A percentile compares a stretch with the other conserved stretches of the same genome.
phyloP scores from a whole-genome alignment of 23 tunicate genomes.

The Corella eumyota region DNA sequence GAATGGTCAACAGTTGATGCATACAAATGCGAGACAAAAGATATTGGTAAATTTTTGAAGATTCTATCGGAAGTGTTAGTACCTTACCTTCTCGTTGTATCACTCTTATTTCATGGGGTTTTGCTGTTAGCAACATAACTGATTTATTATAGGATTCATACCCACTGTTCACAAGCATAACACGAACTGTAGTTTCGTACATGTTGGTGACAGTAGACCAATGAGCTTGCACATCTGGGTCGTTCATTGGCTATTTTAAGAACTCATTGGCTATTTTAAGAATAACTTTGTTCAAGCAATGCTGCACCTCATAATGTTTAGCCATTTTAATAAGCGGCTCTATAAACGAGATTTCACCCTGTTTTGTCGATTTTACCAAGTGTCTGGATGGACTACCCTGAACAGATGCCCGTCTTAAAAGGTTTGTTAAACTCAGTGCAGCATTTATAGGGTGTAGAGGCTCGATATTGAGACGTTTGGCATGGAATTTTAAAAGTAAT shows the following conservation, averaged over 20 bases:
- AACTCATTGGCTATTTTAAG: conserved; percentile 8
- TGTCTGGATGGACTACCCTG: conserved; percentile 30
- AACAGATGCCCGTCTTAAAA: conserved; percentile 51
- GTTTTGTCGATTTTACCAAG: conserved; percentile 6
- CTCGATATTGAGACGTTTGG: conserved; percentile 19
- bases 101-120: conserved; percentile 18
- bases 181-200: conserved; percentile 41
- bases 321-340: conserved; percentile 50
- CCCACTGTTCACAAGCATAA: conserved; percentile 33
- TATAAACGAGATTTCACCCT: conserved; percentile 22
- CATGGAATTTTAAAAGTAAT: conserved; percentile 31
- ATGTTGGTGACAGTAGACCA: conserved; percentile 45
- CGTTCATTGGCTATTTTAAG: conserved; percentile 21
- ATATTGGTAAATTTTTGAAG: conserved; percentile 21
- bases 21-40: conserved; percentile 42
- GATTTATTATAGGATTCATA: conserved; percentile 56
- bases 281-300: conserved; percentile 35
- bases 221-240: conserved; percentile 72
- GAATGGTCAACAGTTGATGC: conserved; percentile 44
- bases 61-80: conserved; percentile 13
- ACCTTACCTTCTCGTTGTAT: conserved; percentile 40
- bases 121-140: conserved; percentile 25
- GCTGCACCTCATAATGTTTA: conserved; percentile 53
- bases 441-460: conserved; percentile 73
- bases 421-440: conserved; percentile 39